Evolutionary conservation across 2,888 invertebrate genomes (phyloP).

Genomic region (Dolichopus griseipennis): DNA sequence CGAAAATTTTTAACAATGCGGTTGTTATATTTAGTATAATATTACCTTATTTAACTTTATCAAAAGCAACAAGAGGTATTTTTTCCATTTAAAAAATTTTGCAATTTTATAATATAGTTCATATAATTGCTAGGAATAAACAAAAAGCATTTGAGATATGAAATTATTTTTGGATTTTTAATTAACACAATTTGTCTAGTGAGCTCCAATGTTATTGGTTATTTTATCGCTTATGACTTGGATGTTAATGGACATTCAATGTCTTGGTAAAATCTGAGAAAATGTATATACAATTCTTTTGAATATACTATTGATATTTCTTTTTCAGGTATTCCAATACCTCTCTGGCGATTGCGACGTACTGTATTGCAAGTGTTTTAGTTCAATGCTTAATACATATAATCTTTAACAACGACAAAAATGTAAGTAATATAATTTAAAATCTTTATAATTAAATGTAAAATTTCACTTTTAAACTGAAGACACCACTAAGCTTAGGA

Average conservation of each 20-base stretch:
- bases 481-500: constrained; percentile 33
- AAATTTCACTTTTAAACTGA: constrained; percentile 9
- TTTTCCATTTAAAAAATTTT: not conserved
- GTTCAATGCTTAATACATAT: constrained; percentile 29
- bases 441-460: not conserved
- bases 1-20: constrained; percentile 30
- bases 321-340: constrained; percentile 28
- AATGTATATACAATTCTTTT: not conserved
- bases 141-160: constrained; percentile 31
- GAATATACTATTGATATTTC: not conserved
- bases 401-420: constrained; percentile 27
- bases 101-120: not conserved
- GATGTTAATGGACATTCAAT: constrained; percentile 32
- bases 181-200: constrained; percentile 32
- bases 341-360: constrained; percentile 29
- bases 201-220: constrained; percentile 27
- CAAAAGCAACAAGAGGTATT: constrained; percentile 30
- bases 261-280: constrained; percentile 28
- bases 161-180: constrained; percentile 31
- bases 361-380: constrained; percentile 29
- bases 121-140: constrained; percentile 27
- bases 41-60: constrained; percentile 31
- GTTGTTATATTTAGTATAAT: constrained; percentile 28
- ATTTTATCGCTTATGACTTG: constrained; percentile 30
- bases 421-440: constrained; percentile 22